phyloP scores from a whole-genome alignment of 92 coral and sea anemone species.

The Parazoanthus swiftii region DNA sequence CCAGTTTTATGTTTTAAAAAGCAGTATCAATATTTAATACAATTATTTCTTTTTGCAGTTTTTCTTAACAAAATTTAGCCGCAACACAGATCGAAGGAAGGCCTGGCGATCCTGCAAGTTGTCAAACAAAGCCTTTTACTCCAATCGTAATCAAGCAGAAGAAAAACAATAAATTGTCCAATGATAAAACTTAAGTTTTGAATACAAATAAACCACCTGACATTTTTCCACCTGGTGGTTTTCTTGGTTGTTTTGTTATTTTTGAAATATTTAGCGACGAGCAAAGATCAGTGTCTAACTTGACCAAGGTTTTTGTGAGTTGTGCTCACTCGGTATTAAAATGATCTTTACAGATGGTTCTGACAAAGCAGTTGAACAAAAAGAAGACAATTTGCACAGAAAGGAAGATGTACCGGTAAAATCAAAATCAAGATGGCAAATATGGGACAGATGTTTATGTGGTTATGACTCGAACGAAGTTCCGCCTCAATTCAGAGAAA shows the following conservation, averaged over 20 bases:
- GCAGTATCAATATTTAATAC: no score
- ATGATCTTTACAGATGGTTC: slow-evolving; percentile 1
- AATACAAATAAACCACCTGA: slow-evolving; percentile 18
- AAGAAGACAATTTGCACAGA: background rate
- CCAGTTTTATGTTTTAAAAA: no score
- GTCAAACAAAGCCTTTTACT: background rate
- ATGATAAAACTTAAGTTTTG: background rate
- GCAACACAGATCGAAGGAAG: background rate
- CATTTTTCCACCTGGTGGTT: background rate
- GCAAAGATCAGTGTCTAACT: background rate
- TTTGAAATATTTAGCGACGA: slow-evolving; percentile 8
- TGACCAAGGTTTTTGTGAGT: background rate
- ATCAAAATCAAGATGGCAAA: background rate
- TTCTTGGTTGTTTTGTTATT: background rate
- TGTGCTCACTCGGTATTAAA: background rate
- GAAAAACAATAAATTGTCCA: background rate
- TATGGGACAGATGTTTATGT: slow-evolving; percentile 35
- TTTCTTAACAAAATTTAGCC: no score
- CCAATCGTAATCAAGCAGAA: background rate
- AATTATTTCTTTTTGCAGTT: no score
- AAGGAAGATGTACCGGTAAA: background rate
- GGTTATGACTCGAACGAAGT: slow-evolving; percentile 76
- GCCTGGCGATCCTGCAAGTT: background rate
- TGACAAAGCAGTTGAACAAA: background rate
- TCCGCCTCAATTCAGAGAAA: slow-evolving; percentile 91